Evolutionary conservation across 2,113 vertebrate species (phyloP).

Genomic region (Atlantisia rogersi): DNA sequence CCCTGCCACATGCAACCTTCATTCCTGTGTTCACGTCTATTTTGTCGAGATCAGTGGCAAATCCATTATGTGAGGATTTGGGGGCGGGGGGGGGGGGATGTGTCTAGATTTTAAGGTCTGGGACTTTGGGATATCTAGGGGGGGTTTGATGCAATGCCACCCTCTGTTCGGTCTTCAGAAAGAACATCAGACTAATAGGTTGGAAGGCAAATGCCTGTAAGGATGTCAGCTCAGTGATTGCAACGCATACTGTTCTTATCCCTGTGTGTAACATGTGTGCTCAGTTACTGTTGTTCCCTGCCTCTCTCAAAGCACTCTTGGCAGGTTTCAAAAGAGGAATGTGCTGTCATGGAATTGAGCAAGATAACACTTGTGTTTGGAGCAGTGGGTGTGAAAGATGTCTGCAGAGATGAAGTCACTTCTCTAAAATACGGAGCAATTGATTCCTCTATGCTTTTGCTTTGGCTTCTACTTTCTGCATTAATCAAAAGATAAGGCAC

Average conservation of each 20-base stretch:
- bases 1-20: fast-evolving
- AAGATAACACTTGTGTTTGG: neutral
- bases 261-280: neutral
- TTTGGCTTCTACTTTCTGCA: neutral
- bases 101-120: neutral
- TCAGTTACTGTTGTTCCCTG: neutral
- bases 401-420: neutral
- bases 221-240: neutral
- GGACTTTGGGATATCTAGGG: neutral
- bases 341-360: neutral
- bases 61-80: neutral
- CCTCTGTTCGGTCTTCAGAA: neutral
- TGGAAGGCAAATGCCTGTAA: neutral
- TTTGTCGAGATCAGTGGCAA: neutral
- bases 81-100: no score
- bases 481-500: neutral
- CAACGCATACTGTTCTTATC: neutral
- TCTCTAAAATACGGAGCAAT: neutral
- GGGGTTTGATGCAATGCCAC: neutral
- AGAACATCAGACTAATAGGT: neutral
- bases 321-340: neutral
- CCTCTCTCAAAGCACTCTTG: neutral
- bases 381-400: neutral
- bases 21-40: neutral
- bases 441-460: neutral